Evolutionary conservation across 2,797 vertebrate species (phyloP), one percentile per base, ranked within the genome.

Genomic region (Glossophaga mutica): DNA sequence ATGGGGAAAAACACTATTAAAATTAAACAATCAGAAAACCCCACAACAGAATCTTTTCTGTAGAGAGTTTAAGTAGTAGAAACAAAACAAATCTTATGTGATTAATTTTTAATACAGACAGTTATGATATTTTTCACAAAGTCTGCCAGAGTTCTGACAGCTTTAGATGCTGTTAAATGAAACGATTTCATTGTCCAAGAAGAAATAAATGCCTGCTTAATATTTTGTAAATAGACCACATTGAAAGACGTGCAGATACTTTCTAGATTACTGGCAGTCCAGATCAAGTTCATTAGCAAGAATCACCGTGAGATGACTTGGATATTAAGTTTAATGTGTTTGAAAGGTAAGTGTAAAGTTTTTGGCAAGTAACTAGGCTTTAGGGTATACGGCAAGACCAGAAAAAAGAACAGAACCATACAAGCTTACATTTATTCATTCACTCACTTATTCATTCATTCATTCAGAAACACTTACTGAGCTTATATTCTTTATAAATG

Each of bases 91-190:
- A 32, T 39, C 55, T 87, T 62, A 10, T 6, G 3, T 57, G 73
- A 91, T 96, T 85, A 92, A 87, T 90, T 87, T 96, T 94, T 96
- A 96, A 96, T 70, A 85, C 3, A 37, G 71, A 78, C 24, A 94
- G 85, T 91, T 91, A 16, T 29, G 26, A 14, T 70, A 91, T 92
- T 97, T 96, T 86, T 67, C 32, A 42, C 91, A 65, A 96, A 95
- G 67, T 42, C 76, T 94, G 0, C 79, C 82, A 91, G 65, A 55
- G 91, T 37, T 95, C 92, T 96, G 88, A 85, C 16, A 91, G 83
- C 85, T 95, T 4, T 62, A 91, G 76, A 94, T 74, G 87, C n/a
- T 81, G 12, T 73, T 95, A 29, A 91, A 22, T 94, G 57, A 94
- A 97, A 87, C 68, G 59, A 88, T 57, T 97, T 85, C 86, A 68